phyloP scores from a whole-genome alignment of 2,888 invertebrate species.

The Venusia cambrica region DNA sequence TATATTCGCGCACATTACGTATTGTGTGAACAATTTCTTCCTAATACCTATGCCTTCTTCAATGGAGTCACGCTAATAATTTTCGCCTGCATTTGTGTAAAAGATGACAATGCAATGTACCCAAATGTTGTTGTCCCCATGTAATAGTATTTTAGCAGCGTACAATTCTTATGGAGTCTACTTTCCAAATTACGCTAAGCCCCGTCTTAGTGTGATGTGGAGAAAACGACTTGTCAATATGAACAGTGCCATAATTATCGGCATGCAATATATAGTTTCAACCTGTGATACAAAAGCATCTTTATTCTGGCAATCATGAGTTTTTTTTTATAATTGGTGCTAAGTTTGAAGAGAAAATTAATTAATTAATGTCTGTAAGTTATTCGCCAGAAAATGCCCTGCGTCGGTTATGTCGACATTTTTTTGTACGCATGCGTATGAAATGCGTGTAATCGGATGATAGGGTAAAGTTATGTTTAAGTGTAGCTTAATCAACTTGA shows the following conservation, averaged over 20 bases:
- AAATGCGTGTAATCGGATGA: slow-evolving; percentile 69
- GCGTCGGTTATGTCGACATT: slow-evolving; percentile 65
- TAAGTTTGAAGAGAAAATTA: slow-evolving; percentile 30
- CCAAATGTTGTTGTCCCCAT: slow-evolving; percentile 1
- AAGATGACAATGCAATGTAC: slow-evolving; percentile 7
- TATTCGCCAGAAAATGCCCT: slow-evolving; percentile 39
- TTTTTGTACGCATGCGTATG: slow-evolving; percentile 56
- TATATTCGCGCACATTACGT: no score
- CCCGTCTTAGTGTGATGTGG: slow-evolving; percentile 47
- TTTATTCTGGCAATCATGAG: slow-evolving; percentile 19
- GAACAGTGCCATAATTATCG: slow-evolving; percentile 26
- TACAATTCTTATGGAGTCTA: slow-evolving; percentile 5
- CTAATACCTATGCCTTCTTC: no score
- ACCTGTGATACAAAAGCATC: slow-evolving; percentile 38
- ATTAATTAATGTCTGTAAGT: slow-evolving; percentile 1
- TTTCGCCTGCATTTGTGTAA: slow-evolving; percentile 6
- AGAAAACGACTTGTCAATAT: slow-evolving; percentile 27
- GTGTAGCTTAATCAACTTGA: slow-evolving; percentile 50
- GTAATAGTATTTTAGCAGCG: neutral
- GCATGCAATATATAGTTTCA: slow-evolving; percentile 18
- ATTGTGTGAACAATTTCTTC: no score
- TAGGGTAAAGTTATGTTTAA: slow-evolving; percentile 60
- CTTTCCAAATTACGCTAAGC: slow-evolving; percentile 52
- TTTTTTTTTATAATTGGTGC: slow-evolving; percentile 38
- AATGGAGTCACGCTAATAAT: slow-evolving; percentile 3